Percentiles rank a stretch among this genome's conserved stretches.
phyloP scores from a whole-genome alignment of 2,113 vertebrate species.

The Cynocephalus volans region DNA sequence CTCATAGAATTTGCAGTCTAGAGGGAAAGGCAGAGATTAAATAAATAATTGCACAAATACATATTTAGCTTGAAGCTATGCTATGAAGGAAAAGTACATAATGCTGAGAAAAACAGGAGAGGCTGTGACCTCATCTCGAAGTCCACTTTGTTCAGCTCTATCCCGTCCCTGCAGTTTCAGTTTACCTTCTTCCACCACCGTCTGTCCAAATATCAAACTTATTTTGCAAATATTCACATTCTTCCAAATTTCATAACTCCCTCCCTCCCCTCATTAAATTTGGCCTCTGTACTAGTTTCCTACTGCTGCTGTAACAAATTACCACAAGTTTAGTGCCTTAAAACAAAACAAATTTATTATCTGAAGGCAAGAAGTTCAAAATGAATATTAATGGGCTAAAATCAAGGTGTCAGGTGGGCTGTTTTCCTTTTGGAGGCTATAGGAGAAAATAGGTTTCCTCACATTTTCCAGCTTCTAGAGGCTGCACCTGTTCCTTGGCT shows the following conservation, averaged over 20 bases:
- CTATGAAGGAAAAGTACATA: not conserved
- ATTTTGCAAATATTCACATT: not conserved
- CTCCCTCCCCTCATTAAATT: not conserved
- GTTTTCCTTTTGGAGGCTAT: not conserved
- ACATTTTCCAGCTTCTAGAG: not conserved
- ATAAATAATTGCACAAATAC: not conserved
- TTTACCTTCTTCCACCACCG: not conserved
- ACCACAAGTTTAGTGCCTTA: not conserved
- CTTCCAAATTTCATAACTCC: not conserved
- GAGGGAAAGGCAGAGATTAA: not conserved
- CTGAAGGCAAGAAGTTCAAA: not conserved
- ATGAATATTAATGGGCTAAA: not conserved
- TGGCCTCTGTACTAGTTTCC: not conserved
- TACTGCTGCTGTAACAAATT: not conserved
- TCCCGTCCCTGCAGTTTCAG: not conserved
- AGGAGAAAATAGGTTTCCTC: too few species aligned
- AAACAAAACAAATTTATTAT: not conserved
- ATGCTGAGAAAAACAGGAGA: not conserved
- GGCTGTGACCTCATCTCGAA: not conserved
- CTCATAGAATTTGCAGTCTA: not conserved
- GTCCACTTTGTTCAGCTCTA: not conserved
- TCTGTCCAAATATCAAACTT: conserved; percentile 2
- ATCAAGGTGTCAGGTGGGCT: not conserved
- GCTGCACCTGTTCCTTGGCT: too few species aligned
- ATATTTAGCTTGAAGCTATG: not conserved